phyloP scores from a whole-genome alignment of 2,888 invertebrate genomes.

The Dicycla oo region DNA sequence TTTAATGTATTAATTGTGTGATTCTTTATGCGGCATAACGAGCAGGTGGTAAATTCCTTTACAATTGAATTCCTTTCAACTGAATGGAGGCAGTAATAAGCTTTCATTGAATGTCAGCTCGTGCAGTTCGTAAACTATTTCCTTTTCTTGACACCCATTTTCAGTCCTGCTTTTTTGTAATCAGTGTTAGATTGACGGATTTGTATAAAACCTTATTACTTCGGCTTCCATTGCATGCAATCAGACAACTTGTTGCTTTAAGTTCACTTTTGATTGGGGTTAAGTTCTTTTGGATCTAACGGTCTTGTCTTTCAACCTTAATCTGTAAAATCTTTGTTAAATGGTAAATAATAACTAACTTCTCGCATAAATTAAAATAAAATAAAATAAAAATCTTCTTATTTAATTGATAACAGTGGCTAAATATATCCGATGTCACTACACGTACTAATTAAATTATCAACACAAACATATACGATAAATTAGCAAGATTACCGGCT shows the following conservation, averaged over 20 bases:
- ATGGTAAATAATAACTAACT: not conserved
- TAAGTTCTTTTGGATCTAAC: too few species aligned
- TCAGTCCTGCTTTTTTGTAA: constrained; percentile 2
- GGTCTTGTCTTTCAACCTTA: not conserved
- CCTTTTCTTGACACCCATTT: not conserved
- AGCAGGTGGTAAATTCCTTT: not conserved
- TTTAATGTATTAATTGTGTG: not conserved
- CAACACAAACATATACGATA: constrained; percentile 43
- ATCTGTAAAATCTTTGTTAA: not conserved
- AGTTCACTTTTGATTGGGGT: not conserved
- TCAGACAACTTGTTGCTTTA: not conserved
- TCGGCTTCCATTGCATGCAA: constrained; percentile 4
- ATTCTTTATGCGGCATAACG: not conserved
- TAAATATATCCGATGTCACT: constrained; percentile 13
- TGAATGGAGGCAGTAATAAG: not conserved
- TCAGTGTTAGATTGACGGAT: constrained; percentile 5
- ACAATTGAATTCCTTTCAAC: not conserved
- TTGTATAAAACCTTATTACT: not conserved
- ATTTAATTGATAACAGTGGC: not conserved
- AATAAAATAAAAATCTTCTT: too few species aligned
- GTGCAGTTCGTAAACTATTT: not conserved
- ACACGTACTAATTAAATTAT: constrained; percentile 25
- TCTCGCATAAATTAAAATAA: too few species aligned
- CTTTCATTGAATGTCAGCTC: not conserved
- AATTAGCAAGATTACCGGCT: constrained; percentile 50